Percentiles rank a stretch among this genome's conserved stretches.
Evolutionary conservation across 2,888 invertebrate genomes (phyloP).

Genomic region (Trachelus troglodyta): DNA sequence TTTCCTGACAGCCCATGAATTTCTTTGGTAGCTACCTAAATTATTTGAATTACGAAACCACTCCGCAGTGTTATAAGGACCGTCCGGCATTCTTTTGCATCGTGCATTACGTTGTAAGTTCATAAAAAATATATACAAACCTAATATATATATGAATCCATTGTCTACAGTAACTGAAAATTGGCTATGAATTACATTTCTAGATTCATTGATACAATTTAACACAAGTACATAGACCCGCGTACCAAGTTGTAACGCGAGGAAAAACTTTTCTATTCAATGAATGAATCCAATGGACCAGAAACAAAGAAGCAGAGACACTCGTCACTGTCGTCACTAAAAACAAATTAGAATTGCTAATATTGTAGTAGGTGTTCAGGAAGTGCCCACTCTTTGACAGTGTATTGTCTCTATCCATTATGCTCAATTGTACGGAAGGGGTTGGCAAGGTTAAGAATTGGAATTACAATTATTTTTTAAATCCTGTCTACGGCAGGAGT

Average conservation of each 20-base stretch:
- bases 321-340: neutral
- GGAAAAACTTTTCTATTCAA: too few relatives aligned
- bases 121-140: neutral
- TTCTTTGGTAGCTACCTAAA: neutral
- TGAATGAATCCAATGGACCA: too few relatives aligned
- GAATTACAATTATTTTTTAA: neutral
- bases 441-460: neutral
- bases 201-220: too few relatives aligned
- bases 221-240: too few relatives aligned
- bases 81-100: too few relatives aligned
- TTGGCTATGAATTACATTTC: too few relatives aligned
- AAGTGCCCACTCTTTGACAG: neutral
- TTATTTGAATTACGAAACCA: neutral
- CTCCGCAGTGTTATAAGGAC: neutral
- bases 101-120: neutral
- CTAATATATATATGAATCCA: neutral
- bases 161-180: too few relatives aligned
- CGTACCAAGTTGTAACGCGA: too few relatives aligned
- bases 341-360: conserved; percentile 4
- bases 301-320: neutral
- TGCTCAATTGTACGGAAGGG: neutral
- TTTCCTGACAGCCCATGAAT: neutral
- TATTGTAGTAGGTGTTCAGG: conserved; percentile 5
- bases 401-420: neutral
- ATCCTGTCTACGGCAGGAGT: neutral